These are phyloP conservation scores for Sphaeramia orbicularis DNA, from an alignment of 2,797 vertebrate species.

Conservation along the genomic window DNA sequence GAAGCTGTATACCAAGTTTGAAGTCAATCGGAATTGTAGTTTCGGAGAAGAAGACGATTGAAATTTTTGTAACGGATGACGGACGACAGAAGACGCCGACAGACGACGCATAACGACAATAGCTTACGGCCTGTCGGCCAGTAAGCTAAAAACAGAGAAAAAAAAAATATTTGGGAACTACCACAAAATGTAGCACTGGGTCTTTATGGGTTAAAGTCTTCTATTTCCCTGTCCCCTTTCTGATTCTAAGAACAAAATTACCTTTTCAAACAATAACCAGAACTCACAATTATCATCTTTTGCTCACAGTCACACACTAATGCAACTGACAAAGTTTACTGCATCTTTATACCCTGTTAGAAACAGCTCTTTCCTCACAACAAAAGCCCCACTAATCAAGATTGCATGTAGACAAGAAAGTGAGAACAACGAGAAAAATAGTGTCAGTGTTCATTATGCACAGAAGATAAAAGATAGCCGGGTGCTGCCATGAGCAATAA, in stretches of 20 bases:
- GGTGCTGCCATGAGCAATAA: slow-evolving; percentile 73
- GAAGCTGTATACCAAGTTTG: too few species aligned
- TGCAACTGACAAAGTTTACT: slow-evolving; percentile 56
- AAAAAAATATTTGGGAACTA: too few species aligned
- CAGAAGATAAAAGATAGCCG: slow-evolving; percentile 73
- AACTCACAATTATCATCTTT: slow-evolving; percentile 50
- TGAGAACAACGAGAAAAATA: slow-evolving; percentile 68
- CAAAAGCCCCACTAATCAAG: slow-evolving; percentile 44
- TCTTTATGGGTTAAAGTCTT: neutral
- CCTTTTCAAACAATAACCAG: slow-evolving; percentile 37
- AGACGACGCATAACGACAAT: too few species aligned
- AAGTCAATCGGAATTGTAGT: too few species aligned
- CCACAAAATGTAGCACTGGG: too few species aligned
- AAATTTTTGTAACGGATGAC: too few species aligned
- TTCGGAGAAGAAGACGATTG: too few species aligned
- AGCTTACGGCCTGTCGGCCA: too few species aligned
- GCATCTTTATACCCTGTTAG: slow-evolving; percentile 13
- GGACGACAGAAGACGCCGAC: too few species aligned
- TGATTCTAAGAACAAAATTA: slow-evolving; percentile 2
- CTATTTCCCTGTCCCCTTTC: neutral
- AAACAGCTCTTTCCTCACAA: slow-evolving; percentile 17
- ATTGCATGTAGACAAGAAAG: slow-evolving; percentile 51
- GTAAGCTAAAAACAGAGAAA: too few species aligned
- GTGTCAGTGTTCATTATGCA: slow-evolving; percentile 67
- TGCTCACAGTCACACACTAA: slow-evolving; percentile 30